A percentile compares a stretch with the other conserved stretches of the same genome.
Evolutionary conservation across 2,113 vertebrate genomes (phyloP).

Genomic region (Neodontobutis hainanensis): DNA sequence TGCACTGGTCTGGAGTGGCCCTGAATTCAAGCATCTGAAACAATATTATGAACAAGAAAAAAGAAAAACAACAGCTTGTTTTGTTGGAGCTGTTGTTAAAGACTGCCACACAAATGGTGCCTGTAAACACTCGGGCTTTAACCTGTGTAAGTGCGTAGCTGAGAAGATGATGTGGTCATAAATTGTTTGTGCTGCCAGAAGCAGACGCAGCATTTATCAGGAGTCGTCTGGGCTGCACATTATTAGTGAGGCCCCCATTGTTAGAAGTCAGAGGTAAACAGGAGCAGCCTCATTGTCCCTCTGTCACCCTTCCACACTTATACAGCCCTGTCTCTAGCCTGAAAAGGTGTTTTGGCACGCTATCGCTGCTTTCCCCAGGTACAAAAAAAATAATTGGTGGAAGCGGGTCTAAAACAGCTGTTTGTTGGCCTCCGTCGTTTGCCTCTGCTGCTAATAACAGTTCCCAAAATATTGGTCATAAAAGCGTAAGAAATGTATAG

Average conservation of each 20-base stretch:
- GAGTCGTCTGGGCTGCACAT: slow-evolving; percentile 70
- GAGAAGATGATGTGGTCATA: slow-evolving; percentile 24
- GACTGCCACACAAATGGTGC: too few species aligned
- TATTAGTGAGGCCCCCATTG: slow-evolving; percentile 43
- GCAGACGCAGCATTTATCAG: slow-evolving; percentile 73
- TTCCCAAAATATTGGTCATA: slow-evolving; percentile 29
- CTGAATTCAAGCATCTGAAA: not conserved
- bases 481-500: slow-evolving; percentile 28
- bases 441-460: slow-evolving; percentile 57
- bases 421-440: slow-evolving; percentile 55
- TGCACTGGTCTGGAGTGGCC: too few species aligned
- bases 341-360: slow-evolving; percentile 61
- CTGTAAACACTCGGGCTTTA: not conserved
- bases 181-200: slow-evolving; percentile 55
- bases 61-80: not conserved
- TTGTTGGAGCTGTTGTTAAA: too few species aligned
- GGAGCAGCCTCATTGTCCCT: slow-evolving; percentile 65
- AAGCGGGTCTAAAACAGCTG: slow-evolving; percentile 70
- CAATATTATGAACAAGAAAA: not conserved
- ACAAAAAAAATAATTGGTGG: slow-evolving; percentile 57
- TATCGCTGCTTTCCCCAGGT: slow-evolving; percentile 47
- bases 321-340: slow-evolving; percentile 45
- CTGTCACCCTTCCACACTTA: slow-evolving; percentile 26
- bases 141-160: slow-evolving; percentile 15
- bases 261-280: slow-evolving; percentile 62